Base-by-base conservation (phyloP, 2,888 invertebrate species). In the Lydus trimaculatus region DNA sequence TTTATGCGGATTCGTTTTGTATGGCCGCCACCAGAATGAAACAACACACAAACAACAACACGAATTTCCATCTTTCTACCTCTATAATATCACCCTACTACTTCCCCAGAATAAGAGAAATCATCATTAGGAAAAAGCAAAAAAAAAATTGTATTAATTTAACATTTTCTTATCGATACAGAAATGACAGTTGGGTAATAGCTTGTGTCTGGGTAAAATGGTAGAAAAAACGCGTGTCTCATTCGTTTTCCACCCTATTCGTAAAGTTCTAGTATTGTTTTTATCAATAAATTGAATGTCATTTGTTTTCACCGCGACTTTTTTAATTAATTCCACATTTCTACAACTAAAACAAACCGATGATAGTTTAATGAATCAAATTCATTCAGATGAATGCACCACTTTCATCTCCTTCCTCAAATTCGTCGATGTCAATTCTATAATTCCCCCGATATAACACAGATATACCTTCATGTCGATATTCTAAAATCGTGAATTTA, bases 281-380 rank as follows among this genome's bases (percentile, higher is more conserved):
- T 79, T 79, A 79, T 79, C 79, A 76, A 73, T 76, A 79, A 78
- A 78, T 79, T 79, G 73, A 77, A 76, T 75, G 79, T 79, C 79
- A 76, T 73, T 77, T 69, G 70, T 71, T 73, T 68, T 60, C 64
- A 59, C 9, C 11, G 11, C n/a, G 33, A 48, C 33, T 70, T 66
- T 70, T 72, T 68, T 72, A 67, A 67, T 70, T 67, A 62, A 67
- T 31, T 70, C 3, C 7, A 43, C 56, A 65, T 63, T 67, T 52
- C 59, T 33, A 20, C 3, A 48, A 48, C 0, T 8, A n/a, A 48
- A 48, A 48, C 23, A 61, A 52, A 33, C 17, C 28, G 31, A 3
- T 28, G 60, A 60, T 61, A 61, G 61, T 36, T 61, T 11, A 8
- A 2, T 9, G 7, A 23, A 31, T 17, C 7, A 17, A 17, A 6